These are phyloP conservation scores for Tamandua tetradactyla DNA, from an alignment of 2,797 vertebrate genomes.

Conservation along the genomic window DNA sequence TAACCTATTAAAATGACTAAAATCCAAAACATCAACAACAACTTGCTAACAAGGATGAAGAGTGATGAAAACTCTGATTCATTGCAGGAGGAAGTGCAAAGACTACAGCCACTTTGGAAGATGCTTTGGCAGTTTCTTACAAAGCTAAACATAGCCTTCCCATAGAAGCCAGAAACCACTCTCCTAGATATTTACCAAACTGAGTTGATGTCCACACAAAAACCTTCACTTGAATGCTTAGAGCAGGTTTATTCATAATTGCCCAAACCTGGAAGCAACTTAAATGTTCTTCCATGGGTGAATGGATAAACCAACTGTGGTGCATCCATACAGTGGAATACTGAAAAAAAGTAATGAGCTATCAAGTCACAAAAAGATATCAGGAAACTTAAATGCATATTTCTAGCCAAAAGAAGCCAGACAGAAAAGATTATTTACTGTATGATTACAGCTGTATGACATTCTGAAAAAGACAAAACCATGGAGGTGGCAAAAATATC, in stretches of 20 bases:
- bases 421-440: not conserved
- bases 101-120: no score
- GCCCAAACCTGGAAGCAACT: not conserved
- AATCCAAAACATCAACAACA: no score
- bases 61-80: not conserved
- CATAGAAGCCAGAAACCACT: not conserved
- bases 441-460: not conserved
- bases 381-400: not conserved
- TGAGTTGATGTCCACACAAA: not conserved
- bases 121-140: not conserved
- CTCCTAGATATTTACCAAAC: not conserved
- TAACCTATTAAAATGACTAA: not conserved
- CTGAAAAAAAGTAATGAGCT: not conserved
- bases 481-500: not conserved
- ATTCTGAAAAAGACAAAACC: not conserved
- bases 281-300: not conserved
- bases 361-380: not conserved
- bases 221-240: not conserved
- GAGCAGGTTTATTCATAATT: not conserved
- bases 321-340: not conserved
- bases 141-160: not conserved
- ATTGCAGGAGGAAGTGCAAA: not conserved
- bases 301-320: not conserved
- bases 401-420: not conserved
- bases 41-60: not conserved